Conservation (phyloP, 2,888 invertebrate species). For the Cecidostiba fungosa region DNA sequence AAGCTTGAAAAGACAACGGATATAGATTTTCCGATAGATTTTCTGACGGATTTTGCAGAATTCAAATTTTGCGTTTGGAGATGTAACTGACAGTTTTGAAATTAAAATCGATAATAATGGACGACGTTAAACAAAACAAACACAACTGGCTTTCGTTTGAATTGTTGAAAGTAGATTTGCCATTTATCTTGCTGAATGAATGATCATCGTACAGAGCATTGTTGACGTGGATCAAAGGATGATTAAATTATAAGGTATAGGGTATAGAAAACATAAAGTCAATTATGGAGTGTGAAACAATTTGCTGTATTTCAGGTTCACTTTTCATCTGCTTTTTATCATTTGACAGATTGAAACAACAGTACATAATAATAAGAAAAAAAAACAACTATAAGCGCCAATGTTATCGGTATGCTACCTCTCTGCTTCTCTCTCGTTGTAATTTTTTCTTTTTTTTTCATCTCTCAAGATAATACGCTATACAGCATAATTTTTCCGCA, state of each 20-base stretch:
- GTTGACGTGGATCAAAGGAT: neutral
- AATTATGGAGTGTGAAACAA: slow-evolving; percentile 66
- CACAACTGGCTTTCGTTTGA: too few species aligned
- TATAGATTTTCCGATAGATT: too few species aligned
- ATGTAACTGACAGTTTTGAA: too few species aligned
- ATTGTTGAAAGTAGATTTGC: too few species aligned
- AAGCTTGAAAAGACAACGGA: neutral
- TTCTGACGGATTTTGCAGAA: too few species aligned
- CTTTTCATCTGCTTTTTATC: slow-evolving; percentile 47
- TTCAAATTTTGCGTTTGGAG: too few species aligned
- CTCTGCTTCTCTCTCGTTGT: slow-evolving; percentile 29
- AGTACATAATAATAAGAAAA: slow-evolving; percentile 66
- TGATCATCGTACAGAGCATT: too few species aligned
- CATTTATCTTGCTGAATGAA: too few species aligned
- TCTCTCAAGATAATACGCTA: slow-evolving; percentile 26
- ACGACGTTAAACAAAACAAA: too few species aligned
- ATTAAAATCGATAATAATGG: too few species aligned
- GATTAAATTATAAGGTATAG: neutral
- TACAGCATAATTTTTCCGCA: slow-evolving; percentile 50
- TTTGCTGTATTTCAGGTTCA: slow-evolving; percentile 69
- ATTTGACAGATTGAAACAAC: slow-evolving; percentile 66
- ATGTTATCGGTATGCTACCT: slow-evolving; percentile 53
- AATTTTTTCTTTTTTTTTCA: slow-evolving; percentile 5
- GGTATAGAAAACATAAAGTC: slow-evolving; percentile 23
- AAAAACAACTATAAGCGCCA: slow-evolving; percentile 59